A percentile compares a stretch with the other conserved stretches of the same genome.
Conservation (phyloP, 2,888 invertebrate genomes). For the Eupithecia insigniata region DNA sequence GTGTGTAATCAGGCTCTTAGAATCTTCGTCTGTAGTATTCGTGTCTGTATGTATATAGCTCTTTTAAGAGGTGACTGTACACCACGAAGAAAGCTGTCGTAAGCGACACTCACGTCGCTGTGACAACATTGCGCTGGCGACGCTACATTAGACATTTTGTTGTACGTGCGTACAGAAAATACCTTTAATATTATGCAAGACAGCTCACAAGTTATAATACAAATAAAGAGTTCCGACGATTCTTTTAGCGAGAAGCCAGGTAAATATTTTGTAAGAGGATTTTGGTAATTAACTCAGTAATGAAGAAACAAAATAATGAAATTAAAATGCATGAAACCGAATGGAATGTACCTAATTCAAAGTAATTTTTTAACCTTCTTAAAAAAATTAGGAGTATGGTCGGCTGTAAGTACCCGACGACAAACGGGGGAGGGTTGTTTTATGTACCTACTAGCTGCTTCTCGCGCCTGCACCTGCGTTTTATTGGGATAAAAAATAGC, state of each 20-base stretch:
- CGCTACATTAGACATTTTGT: constrained; percentile 43
- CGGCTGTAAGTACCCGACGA: no score
- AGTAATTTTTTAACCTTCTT: no score
- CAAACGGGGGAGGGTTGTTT: no score
- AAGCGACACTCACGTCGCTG: constrained; percentile 39
- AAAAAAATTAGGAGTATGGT: no score
- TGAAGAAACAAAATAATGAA: background rate
- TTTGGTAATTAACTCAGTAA: no score
- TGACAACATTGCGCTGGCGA: constrained; percentile 41
- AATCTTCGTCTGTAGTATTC: background rate
- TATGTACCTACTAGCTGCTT: no score
- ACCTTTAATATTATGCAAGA: constrained; percentile 45
- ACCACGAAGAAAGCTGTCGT: constrained; percentile 44
- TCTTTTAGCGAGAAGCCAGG: constrained; percentile 27
- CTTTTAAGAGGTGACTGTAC: background rate
- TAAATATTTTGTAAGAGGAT: constrained; percentile 25
- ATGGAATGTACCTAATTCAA: background rate
- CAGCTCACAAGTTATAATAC: constrained; percentile 32
- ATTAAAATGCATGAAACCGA: background rate
- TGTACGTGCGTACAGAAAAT: constrained; percentile 44
- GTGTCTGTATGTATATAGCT: no score
- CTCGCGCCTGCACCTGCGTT: no score
- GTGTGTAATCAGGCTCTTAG: background rate
- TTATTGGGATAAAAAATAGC: no score
- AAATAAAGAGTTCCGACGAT: constrained; percentile 37